Evolutionary conservation across 1,140 invertebrate species (phyloP).

Genomic region (Eurosta solidaginis): DNA sequence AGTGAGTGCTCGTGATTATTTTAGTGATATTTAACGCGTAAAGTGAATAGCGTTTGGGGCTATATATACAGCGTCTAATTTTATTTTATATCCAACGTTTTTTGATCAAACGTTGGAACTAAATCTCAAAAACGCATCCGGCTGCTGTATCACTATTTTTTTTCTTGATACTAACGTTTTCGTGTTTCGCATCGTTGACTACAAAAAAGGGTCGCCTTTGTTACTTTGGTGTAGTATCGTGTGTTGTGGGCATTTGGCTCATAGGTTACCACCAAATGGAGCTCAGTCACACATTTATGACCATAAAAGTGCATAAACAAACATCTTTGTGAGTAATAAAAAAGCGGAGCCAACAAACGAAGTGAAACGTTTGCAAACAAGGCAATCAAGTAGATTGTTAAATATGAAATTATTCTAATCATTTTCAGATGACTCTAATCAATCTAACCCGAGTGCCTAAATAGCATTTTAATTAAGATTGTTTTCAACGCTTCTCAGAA

Average conservation of each 20-base stretch:
- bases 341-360: slow-evolving; percentile 6
- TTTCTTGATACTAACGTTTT: not conserved
- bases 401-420: too few species aligned
- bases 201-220: not conserved
- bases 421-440: too few species aligned
- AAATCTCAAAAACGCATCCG: slow-evolving; percentile 8
- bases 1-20: not conserved
- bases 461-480: too few species aligned
- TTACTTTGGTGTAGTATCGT: not conserved
- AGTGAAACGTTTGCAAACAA: too few species aligned
- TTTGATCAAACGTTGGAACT: too few species aligned
- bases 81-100: too few species aligned
- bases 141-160: not conserved
- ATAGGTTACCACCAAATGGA: not conserved
- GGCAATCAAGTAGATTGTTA: too few species aligned
- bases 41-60: too few species aligned
- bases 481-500: too few species aligned
- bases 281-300: not conserved
- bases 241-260: not conserved
- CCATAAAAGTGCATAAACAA: slow-evolving; percentile 24
- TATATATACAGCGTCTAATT: too few species aligned
- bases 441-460: too few species aligned
- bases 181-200: slow-evolving; percentile 11
- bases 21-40: not conserved
- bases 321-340: not conserved